Evolutionary conservation across 2,113 vertebrate species (phyloP).

Genomic region (Corythoichthys haematopterus): DNA sequence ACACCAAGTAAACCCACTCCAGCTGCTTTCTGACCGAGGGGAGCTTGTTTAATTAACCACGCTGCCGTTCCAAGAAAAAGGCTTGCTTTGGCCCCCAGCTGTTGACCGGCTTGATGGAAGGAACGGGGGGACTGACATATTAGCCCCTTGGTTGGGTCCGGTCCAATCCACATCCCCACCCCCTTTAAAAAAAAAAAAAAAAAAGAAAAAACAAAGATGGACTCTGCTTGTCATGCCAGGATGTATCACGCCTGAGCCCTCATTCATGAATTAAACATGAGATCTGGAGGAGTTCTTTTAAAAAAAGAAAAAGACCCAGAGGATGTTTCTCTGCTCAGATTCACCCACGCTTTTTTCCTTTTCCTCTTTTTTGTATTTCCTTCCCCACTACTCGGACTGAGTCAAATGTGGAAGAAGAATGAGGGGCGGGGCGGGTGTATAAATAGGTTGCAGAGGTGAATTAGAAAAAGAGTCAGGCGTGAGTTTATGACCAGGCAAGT

Average conservation of each 20-base stretch:
- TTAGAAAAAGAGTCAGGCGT: constrained; percentile 69
- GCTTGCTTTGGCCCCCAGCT: constrained; percentile 59
- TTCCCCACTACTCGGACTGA: constrained; percentile 62
- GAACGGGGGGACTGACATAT: constrained; percentile 53
- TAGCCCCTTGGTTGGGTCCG: constrained; percentile 48
- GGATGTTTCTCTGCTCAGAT: constrained; percentile 75
- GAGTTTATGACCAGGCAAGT: constrained; percentile 52
- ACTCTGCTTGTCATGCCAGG: constrained; percentile 69
- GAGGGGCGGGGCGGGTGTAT: constrained; percentile 25
- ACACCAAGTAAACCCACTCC: constrained; percentile 63
- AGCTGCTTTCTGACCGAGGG: constrained; percentile 70
- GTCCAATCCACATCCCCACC: constrained; percentile 57
- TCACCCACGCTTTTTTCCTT: constrained; percentile 73
- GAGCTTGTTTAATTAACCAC: constrained; percentile 70
- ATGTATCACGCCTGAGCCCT: constrained; percentile 71
- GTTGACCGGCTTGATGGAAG: constrained; percentile 59
- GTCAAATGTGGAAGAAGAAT: constrained; percentile 62
- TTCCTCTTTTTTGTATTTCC: constrained; percentile 38
- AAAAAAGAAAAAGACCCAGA: constrained; percentile 75
- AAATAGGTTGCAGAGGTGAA: constrained; percentile 70
- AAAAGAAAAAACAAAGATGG: constrained; percentile 63
- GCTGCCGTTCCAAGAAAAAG: constrained; percentile 64
- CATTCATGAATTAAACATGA: constrained; percentile 77
- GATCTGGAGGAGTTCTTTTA: constrained; percentile 75
- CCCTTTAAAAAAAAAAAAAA: constrained; percentile 14